These are phyloP conservation scores for Pocillopora meandrina DNA, from an alignment of 92 coral and sea anemone genomes.

Conservation along the genomic window DNA sequence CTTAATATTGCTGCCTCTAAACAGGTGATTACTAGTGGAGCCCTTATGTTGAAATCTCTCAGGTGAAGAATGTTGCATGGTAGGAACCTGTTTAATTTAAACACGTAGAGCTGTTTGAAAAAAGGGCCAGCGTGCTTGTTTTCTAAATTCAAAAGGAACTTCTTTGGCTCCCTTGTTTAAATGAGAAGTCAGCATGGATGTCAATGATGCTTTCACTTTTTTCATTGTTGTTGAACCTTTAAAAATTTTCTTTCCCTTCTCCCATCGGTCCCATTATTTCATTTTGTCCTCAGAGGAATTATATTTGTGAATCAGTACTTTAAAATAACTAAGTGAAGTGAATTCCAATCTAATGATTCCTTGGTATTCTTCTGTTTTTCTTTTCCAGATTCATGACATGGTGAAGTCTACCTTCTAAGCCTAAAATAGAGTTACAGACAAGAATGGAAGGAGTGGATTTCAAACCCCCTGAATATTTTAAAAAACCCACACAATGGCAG, in stretches of 20 bases:
- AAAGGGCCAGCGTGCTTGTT: too few species aligned
- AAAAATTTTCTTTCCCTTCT: too few species aligned
- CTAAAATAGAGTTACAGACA: background rate
- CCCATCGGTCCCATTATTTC: too few species aligned
- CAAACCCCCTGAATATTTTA: background rate
- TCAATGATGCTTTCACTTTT: too few species aligned
- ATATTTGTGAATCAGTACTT: background rate
- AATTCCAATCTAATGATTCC: background rate
- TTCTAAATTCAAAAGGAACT: too few species aligned
- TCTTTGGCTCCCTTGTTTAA: too few species aligned
- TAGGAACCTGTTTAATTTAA: background rate
- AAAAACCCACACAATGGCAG: too few species aligned
- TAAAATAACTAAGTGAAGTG: background rate
- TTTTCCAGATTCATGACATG: slow-evolving; percentile 20
- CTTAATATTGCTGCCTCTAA: slow-evolving; percentile 58
- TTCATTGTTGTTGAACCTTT: too few species aligned
- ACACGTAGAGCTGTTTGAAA: too few species aligned
- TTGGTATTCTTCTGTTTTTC: background rate
- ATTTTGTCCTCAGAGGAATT: too few species aligned
- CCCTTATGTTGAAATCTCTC: slow-evolving; percentile 26
- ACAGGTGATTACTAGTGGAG: slow-evolving; percentile 48
- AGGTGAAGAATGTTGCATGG: slow-evolving; percentile 20
- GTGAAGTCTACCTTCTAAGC: slow-evolving; percentile 8
- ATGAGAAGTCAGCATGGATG: too few species aligned
- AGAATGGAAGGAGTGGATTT: background rate